Percentiles rank a stretch among this genome's conserved stretches.
Conservation (phyloP, 2,113 vertebrate species). For the Pomatorhinus ruficollis region DNA sequence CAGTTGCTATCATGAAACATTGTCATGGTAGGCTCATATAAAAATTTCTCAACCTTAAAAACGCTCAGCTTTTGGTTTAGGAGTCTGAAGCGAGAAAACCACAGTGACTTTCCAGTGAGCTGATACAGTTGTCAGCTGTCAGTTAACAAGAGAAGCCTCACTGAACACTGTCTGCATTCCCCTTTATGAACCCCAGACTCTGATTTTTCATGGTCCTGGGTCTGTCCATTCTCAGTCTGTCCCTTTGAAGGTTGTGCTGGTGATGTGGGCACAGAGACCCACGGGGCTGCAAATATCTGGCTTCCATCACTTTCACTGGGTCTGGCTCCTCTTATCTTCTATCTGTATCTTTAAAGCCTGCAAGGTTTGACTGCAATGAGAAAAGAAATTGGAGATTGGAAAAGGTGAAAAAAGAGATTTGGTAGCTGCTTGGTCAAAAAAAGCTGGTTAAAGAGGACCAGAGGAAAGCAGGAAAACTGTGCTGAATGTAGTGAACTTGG, state of each 20-base stretch:
- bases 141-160: neutral
- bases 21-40: neutral
- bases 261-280: neutral
- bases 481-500: neutral
- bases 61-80: neutral
- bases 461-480: neutral
- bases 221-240: neutral
- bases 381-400: neutral
- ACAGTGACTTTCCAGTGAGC: neutral
- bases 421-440: neutral
- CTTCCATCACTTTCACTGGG: fast-evolving
- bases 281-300: neutral
- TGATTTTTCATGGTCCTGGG: fast-evolving
- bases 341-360: neutral
- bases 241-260: neutral
- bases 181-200: neutral
- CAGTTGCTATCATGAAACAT: neutral
- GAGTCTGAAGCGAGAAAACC: neutral
- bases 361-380: neutral
- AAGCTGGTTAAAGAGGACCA: neutral
- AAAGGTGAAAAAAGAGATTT: neutral
- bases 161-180: neutral
- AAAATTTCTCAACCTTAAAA: neutral
- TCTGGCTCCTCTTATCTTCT: fast-evolving
- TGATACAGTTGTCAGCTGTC: neutral